These are phyloP conservation scores for Cherax destructor DNA, from an alignment of 1,140 invertebrate species.

Conservation along the genomic window DNA sequence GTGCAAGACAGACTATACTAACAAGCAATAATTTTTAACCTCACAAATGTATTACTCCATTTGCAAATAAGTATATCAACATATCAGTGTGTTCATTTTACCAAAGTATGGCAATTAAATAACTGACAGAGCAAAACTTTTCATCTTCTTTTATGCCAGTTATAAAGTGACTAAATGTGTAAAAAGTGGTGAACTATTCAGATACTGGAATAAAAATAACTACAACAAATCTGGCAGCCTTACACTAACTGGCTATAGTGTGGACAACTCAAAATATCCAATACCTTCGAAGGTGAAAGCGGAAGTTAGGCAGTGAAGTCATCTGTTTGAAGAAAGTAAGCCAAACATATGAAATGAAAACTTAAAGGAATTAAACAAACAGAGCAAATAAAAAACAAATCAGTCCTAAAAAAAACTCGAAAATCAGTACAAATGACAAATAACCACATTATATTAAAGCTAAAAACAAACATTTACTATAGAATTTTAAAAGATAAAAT, in stretches of 20 bases:
- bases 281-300: conserved; percentile 18
- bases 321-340: conserved; percentile 28
- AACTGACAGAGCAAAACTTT: conserved; percentile 40
- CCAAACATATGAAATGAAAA: conserved; percentile 15
- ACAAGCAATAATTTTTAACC: no score
- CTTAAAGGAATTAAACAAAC: neutral
- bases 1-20: no score
- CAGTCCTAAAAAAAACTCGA: neutral
- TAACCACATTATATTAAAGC: neutral
- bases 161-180: conserved; percentile 11
- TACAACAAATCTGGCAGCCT: conserved; percentile 1
- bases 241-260: neutral
- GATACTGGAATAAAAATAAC: conserved; percentile 2
- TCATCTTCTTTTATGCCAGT: conserved; percentile 44
- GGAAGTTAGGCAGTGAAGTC: conserved; percentile 30
- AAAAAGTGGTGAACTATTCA: neutral
- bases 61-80: no score
- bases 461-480: neutral
- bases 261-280: conserved; percentile 12
- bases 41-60: no score
- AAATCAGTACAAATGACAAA: neutral
- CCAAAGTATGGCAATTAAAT: neutral
- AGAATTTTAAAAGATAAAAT: neutral
- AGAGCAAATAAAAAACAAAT: neutral
- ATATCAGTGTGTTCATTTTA: no score